Evolutionary conservation across 2,113 vertebrate species (phyloP).

Genomic region (Cololabis saira): DNA sequence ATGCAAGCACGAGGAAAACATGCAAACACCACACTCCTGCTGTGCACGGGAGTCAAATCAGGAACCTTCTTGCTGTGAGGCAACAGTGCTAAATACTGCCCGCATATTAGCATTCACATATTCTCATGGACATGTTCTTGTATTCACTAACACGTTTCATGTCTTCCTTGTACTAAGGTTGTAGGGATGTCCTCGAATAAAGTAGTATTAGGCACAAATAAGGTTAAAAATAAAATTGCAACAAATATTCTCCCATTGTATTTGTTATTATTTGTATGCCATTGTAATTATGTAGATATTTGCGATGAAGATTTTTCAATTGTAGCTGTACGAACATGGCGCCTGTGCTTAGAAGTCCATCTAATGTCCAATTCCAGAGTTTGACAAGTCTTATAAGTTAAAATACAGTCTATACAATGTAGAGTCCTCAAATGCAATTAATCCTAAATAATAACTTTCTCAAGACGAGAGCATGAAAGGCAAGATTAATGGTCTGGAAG

Average conservation of each 20-base stretch:
- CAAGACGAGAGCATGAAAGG: conserved; percentile 40
- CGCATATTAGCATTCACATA: too few species aligned
- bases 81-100: too few species aligned
- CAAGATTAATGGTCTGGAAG: conserved; percentile 67
- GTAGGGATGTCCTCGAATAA: not conserved
- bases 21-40: too few species aligned
- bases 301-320: not conserved
- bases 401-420: conserved; percentile 37
- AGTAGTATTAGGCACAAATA: not conserved
- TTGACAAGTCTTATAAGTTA: conserved; percentile 25
- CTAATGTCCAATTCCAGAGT: conserved; percentile 30
- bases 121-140: too few species aligned
- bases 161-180: too few species aligned
- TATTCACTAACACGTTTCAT: too few species aligned
- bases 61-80: too few species aligned
- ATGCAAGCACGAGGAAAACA: too few species aligned
- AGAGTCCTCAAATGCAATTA: conserved; percentile 62
- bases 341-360: not conserved
- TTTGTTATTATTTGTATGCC: not conserved
- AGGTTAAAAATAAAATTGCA: not conserved
- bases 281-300: not conserved
- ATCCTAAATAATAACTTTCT: conserved; percentile 62
- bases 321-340: conserved; percentile 1
- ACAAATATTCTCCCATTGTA: not conserved
- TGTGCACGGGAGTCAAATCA: too few species aligned